Percentiles rank a stretch among this genome's conserved stretches.
These are phyloP conservation scores for Lonchura striata DNA, from an alignment of 2,113 vertebrate species.

Conservation along the genomic window DNA sequence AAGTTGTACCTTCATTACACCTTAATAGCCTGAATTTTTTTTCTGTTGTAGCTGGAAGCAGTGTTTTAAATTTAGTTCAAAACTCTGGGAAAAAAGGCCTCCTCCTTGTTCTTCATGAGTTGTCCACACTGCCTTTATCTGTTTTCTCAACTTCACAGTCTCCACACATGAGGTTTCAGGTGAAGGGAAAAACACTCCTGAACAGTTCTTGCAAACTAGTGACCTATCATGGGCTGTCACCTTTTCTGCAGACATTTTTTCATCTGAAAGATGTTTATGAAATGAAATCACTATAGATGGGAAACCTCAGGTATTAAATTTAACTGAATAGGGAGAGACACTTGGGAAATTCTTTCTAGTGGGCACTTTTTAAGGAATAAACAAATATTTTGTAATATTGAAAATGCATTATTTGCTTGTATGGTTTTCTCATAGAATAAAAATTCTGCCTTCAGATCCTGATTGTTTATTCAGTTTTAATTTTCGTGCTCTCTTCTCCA, in stretches of 20 bases:
- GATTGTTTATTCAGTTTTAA: neutral
- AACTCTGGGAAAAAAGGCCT: neutral
- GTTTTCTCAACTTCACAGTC: neutral
- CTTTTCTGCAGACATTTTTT: neutral
- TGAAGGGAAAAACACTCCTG: neutral
- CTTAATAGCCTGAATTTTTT: constrained; percentile 18
- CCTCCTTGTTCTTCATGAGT: neutral
- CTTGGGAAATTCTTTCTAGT: neutral
- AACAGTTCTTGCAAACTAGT: neutral
- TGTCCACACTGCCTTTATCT: neutral
- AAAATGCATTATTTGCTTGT: neutral
- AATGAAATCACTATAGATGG: neutral
- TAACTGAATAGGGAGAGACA: neutral
- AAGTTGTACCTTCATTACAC: constrained; percentile 34
- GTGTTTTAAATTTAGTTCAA: constrained; percentile 34
- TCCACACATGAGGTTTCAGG: neutral
- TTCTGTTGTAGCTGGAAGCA: neutral
- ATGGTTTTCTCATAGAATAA: neutral
- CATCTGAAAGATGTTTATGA: neutral
- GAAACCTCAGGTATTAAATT: neutral
- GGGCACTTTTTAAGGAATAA: neutral
- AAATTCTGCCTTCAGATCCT: neutral
- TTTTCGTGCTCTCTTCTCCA: neutral
- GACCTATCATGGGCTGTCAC: neutral
- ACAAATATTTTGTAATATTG: neutral